Percentiles rank a stretch among this genome's conserved stretches.
phyloP scores from a whole-genome alignment of 2,888 invertebrate species.

The Ornithoptera priamus region DNA sequence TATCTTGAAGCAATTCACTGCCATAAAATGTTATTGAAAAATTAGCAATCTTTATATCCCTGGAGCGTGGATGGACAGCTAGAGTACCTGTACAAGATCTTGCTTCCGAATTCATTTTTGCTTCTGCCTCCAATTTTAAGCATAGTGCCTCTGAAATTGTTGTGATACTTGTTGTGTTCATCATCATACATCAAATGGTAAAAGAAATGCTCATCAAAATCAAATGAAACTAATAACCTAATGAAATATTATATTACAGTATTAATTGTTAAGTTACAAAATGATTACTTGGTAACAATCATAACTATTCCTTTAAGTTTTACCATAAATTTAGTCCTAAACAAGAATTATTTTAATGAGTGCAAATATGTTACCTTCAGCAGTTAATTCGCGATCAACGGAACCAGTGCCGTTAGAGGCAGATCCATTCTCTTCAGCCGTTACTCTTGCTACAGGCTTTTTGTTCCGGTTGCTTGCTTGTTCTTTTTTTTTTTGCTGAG shows the following conservation, averaged over 20 bases:
- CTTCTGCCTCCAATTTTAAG: conserved; percentile 92
- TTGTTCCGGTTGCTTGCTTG: conserved; percentile 88
- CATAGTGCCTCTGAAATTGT: conserved; percentile 87
- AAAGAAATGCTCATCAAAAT: not conserved
- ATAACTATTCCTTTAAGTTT: no score
- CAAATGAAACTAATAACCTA: not conserved
- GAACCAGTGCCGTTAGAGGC: conserved; percentile 60
- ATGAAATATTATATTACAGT: no score
- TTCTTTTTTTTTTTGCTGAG: conserved; percentile 98
- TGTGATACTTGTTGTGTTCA: not conserved
- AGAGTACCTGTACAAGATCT: conserved; percentile 96
- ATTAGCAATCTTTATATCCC: conserved; percentile 97
- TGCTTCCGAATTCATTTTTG: conserved; percentile 95
- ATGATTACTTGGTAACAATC: no score
- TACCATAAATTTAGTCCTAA: no score
- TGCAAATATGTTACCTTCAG: conserved; percentile 81
- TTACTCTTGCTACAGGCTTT: conserved; percentile 76
- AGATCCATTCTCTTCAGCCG: conserved; percentile 78
- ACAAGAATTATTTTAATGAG: not conserved
- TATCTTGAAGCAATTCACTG: conserved; percentile 96
- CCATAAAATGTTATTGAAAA: conserved; percentile 99
- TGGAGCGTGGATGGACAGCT: conserved; percentile 96
- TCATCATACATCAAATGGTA: not conserved
- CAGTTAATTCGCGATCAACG: conserved; percentile 83
- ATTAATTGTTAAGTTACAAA: no score